Evolutionary conservation across 1,140 invertebrate species (phyloP).

Genomic region (Cherax destructor): DNA sequence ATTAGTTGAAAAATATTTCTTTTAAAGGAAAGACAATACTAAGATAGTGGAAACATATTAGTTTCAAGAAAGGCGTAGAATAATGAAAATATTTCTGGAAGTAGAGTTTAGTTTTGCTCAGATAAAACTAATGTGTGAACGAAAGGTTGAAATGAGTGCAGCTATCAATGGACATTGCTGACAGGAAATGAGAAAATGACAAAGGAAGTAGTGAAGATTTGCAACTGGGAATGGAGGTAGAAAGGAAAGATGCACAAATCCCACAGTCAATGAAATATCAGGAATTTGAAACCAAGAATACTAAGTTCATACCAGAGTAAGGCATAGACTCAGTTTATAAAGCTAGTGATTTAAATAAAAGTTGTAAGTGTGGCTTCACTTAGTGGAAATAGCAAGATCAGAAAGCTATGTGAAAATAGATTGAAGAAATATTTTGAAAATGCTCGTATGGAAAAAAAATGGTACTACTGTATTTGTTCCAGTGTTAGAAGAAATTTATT

Average conservation of each 20-base stretch:
- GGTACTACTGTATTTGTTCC: neutral
- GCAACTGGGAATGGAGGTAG: constrained; percentile 24
- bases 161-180: neutral
- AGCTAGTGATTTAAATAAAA: neutral
- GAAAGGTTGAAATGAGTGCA: neutral
- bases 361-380: neutral
- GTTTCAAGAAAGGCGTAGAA: neutral
- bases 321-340: neutral
- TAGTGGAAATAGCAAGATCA: neutral
- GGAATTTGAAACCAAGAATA: constrained; percentile 6
- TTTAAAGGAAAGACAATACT: neutral
- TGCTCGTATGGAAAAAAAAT: neutral
- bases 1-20: neutral
- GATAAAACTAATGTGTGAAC: neutral
- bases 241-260: neutral
- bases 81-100: constrained; percentile 19
- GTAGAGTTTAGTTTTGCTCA: constrained; percentile 5
- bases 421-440: neutral
- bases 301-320: neutral
- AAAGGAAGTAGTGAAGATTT: constrained; percentile 3
- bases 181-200: constrained; percentile 17
- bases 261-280: neutral
- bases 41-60: neutral
- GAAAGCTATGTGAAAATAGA: constrained; percentile 3
- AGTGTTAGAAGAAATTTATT: neutral